Percentiles rank a stretch among this genome's conserved stretches.
Conservation (phyloP, 2,113 vertebrate genomes). For the Ovis canadensis region DNA sequence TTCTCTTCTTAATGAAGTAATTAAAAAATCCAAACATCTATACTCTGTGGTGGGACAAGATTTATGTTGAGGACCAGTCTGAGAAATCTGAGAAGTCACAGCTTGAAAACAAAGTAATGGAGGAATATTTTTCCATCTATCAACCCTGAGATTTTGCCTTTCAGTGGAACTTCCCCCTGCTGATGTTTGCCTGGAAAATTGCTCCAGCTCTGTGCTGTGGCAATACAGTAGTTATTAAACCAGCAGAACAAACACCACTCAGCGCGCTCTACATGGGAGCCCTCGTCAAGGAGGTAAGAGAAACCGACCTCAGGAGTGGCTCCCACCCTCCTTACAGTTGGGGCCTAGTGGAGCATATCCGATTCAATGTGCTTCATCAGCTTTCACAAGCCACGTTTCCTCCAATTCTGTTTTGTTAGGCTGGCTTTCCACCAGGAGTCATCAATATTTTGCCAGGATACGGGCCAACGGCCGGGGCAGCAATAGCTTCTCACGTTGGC, state of each 20-base stretch:
- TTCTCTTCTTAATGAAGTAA: constrained; percentile 65
- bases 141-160: constrained; percentile 66
- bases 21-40: constrained; percentile 53
- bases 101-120: constrained; percentile 72
- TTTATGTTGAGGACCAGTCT: constrained; percentile 71
- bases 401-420: constrained; percentile 90
- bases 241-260: constrained; percentile 97
- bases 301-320: background rate
- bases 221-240: constrained; percentile 97
- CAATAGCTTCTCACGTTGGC: constrained; percentile 94
- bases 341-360: constrained; percentile 16
- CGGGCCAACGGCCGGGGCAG: constrained; percentile 94
- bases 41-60: constrained; percentile 67
- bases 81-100: constrained; percentile 76
- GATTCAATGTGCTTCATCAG: constrained; percentile 73
- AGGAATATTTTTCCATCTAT: constrained; percentile 71
- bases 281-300: constrained; percentile 95
- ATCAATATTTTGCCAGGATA: constrained; percentile 99
- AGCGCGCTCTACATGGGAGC: constrained; percentile 95
- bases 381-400: constrained; percentile 81
- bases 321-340: background rate
- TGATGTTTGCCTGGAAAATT: constrained; percentile 99
- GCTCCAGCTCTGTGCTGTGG: constrained; percentile 96
- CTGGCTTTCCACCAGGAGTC: constrained; percentile 98
- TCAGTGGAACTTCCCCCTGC: constrained; percentile 99